phyloP scores from a whole-genome alignment of 2,888 invertebrate species.

The Horisme vitalbata region DNA sequence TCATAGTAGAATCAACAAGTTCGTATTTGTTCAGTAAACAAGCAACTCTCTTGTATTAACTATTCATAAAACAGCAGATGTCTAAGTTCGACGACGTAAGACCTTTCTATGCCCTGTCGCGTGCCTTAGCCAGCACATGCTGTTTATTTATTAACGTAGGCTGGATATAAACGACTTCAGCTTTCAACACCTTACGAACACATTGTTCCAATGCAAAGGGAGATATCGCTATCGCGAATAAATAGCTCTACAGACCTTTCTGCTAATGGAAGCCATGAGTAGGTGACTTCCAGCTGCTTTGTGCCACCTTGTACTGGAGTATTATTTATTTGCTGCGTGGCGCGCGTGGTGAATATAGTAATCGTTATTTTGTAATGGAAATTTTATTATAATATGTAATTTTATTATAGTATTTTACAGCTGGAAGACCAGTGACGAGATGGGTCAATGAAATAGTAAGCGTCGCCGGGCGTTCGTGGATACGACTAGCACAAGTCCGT shows the following conservation, averaged over 20 bases:
- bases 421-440: no score
- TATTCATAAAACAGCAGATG: conserved; percentile 62
- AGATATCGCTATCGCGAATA: conserved; percentile 25
- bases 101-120: conserved; percentile 71
- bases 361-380: no score
- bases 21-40: conserved; percentile 8
- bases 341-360: conserved; percentile 10
- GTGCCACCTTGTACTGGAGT: conserved; percentile 27
- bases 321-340: conserved; percentile 6
- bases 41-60: conserved; percentile 21
- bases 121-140: conserved; percentile 55
- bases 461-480: no score
- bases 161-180: conserved; percentile 38
- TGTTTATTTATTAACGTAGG: conserved; percentile 44
- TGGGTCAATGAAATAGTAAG: no score
- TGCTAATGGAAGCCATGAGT: conserved; percentile 22
- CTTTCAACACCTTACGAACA: conserved; percentile 53
- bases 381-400: conserved; percentile 4
- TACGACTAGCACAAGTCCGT: no score
- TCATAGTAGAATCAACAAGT: conserved; percentile 11
- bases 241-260: conserved; percentile 24
- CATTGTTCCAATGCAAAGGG: conserved; percentile 25
- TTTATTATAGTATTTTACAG: neutral
- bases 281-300: conserved; percentile 26
- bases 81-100: conserved; percentile 68